Evolutionary conservation across 2,113 vertebrate species (phyloP).

Genomic region (Pterocles orientalis): DNA sequence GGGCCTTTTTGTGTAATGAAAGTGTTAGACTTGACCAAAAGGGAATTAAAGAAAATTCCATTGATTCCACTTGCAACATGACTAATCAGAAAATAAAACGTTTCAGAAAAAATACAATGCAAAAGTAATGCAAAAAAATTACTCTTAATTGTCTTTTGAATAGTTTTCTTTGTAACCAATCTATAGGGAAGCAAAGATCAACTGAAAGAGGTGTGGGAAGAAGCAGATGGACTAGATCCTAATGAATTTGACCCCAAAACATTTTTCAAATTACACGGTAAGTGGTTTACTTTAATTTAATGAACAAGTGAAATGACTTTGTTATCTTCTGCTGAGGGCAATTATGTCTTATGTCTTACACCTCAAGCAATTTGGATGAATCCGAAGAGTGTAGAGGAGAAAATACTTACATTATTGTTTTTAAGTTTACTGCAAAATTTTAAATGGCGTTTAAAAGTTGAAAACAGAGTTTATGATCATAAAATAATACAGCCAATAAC

Average conservation of each 20-base stretch:
- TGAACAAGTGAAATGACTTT: neutral
- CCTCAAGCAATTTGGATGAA: neutral
- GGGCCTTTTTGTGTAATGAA: neutral
- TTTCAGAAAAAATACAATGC: neutral
- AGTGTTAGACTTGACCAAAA: neutral
- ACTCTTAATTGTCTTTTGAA: neutral
- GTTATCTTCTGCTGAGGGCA: neutral
- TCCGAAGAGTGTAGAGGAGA: neutral
- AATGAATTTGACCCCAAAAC: slow-evolving; percentile 97
- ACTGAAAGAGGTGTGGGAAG: slow-evolving; percentile 97
- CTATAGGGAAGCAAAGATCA: slow-evolving; percentile 95
- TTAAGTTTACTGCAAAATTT: neutral
- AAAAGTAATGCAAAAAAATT: neutral
- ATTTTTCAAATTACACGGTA: slow-evolving; percentile 97
- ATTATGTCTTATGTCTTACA: neutral
- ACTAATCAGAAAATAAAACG: neutral
- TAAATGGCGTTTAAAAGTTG: neutral
- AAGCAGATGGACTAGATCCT: slow-evolving; percentile 94
- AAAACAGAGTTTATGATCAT: neutral
- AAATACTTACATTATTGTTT: neutral
- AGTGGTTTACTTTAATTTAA: slow-evolving; percentile 61
- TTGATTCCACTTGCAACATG: neutral
- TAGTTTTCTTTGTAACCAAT: slow-evolving; percentile 51
- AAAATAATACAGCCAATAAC: neutral
- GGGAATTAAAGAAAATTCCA: neutral